These are phyloP conservation scores for Lepilemur ruficaudatus DNA, from an alignment of 2,797 vertebrate genomes.

Conservation along the genomic window DNA sequence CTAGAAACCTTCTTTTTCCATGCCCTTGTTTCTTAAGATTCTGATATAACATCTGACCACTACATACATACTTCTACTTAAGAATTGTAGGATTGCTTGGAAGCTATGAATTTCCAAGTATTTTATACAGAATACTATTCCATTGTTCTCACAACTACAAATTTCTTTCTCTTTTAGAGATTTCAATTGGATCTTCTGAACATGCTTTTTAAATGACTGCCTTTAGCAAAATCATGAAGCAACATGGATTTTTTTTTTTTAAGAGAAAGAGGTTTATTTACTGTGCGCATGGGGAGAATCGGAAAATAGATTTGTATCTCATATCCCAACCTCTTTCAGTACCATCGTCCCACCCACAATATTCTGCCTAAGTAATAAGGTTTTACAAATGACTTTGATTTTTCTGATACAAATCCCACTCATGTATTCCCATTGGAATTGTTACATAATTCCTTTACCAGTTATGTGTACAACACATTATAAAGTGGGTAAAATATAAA, in stretches of 20 bases:
- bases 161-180: slow-evolving; percentile 4
- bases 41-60: neutral
- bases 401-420: slow-evolving; percentile 51
- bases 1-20: neutral
- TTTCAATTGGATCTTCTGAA: neutral
- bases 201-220: neutral
- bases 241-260: neutral
- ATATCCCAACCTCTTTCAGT: neutral
- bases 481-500: slow-evolving; percentile 48
- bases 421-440: neutral
- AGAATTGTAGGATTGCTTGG: neutral
- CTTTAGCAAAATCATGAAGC: slow-evolving; percentile 10
- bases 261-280: neutral
- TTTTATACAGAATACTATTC: slow-evolving; percentile 3
- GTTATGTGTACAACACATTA: neutral
- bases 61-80: neutral
- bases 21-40: neutral
- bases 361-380: neutral
- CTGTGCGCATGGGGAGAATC: neutral
- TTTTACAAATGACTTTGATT: slow-evolving; percentile 48
- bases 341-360: neutral
- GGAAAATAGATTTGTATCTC: neutral
- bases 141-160: slow-evolving; percentile 15
- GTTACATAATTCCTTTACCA: slow-evolving; percentile 38
- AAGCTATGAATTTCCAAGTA: slow-evolving; percentile 42